These are phyloP conservation scores for Phyto melanocephala DNA, from an alignment of 2,888 invertebrate species.

Conservation along the genomic window DNA sequence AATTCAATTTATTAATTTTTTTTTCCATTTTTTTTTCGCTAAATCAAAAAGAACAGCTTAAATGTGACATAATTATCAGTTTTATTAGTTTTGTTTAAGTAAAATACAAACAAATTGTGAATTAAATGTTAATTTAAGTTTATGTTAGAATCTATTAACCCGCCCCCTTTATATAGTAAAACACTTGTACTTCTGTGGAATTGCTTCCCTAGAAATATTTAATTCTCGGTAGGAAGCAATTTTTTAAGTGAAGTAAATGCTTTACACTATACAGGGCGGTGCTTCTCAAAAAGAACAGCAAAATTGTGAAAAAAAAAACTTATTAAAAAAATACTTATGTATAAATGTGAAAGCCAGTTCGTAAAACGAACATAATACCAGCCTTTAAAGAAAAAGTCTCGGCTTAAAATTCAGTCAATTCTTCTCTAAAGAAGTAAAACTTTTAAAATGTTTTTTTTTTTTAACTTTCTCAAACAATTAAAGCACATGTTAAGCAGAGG, in stretches of 20 bases:
- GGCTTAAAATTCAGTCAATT: not conserved
- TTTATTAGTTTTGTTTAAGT: not conserved
- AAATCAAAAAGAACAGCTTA: constrained; percentile 2
- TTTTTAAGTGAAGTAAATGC: too few species aligned
- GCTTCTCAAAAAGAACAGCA: constrained; percentile 52
- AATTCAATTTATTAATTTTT: not conserved
- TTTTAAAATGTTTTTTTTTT: constrained; percentile 53
- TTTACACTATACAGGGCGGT: not conserved
- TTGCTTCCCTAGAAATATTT: not conserved
- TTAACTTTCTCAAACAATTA: too few species aligned
- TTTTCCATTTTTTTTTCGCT: not conserved
- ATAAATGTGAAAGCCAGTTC: constrained; percentile 66
- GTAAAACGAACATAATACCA: constrained; percentile 56
- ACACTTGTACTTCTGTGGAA: too few species aligned
- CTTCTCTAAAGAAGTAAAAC: constrained; percentile 24
- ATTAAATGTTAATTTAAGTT: constrained; percentile 67
- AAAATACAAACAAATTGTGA: constrained; percentile 16
- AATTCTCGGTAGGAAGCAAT: too few species aligned
- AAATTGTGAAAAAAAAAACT: constrained; percentile 59
- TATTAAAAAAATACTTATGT: not conserved
- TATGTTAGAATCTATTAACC: not conserved
- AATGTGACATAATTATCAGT: constrained; percentile 1
- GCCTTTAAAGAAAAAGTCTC: not conserved
- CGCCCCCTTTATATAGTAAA: too few species aligned
- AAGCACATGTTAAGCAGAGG: too few species aligned